A percentile compares a stretch with the other conserved stretches of the same genome.
Evolutionary conservation across 1,140 invertebrate genomes (phyloP).

Genomic region (Drosophila leontia): DNA sequence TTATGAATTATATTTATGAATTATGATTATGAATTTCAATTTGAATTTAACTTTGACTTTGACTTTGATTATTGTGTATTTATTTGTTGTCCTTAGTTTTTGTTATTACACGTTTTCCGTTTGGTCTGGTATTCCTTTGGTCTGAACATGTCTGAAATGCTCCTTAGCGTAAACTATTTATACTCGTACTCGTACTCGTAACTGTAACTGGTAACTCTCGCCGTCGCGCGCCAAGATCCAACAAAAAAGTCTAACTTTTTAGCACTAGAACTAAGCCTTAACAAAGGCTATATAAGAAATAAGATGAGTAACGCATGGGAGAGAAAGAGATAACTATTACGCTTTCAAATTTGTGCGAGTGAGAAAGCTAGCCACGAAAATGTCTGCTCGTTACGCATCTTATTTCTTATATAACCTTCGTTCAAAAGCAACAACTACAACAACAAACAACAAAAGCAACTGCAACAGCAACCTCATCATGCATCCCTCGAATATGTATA

Average conservation of each 20-base stretch:
- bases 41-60: conserved; percentile 5
- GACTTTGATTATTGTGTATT: conserved; percentile 40
- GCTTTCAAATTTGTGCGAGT: too few relatives aligned
- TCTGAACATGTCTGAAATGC: conserved; percentile 80
- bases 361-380: background rate
- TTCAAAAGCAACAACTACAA: conserved; percentile 31
- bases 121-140: conserved; percentile 74
- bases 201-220: conserved; percentile 59
- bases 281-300: conserved; percentile 7
- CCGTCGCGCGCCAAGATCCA: conserved; percentile 58
- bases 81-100: conserved; percentile 64
- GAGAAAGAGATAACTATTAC: too few relatives aligned
- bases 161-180: conserved; percentile 75
- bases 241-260: conserved; percentile 57
- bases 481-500: conserved; percentile 73
- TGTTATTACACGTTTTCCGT: conserved; percentile 49
- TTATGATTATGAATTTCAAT: conserved; percentile 8
- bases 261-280: conserved; percentile 71
- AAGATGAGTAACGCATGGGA: background rate
- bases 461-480: conserved; percentile 56
- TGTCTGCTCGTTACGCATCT: background rate
- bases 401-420: background rate
- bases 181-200: conserved; percentile 57
- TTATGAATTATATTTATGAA: conserved; percentile 14
- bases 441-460: conserved; percentile 35